These are phyloP conservation scores for Indicator maculatus DNA, from an alignment of 2,113 vertebrate genomes.

Conservation along the genomic window DNA sequence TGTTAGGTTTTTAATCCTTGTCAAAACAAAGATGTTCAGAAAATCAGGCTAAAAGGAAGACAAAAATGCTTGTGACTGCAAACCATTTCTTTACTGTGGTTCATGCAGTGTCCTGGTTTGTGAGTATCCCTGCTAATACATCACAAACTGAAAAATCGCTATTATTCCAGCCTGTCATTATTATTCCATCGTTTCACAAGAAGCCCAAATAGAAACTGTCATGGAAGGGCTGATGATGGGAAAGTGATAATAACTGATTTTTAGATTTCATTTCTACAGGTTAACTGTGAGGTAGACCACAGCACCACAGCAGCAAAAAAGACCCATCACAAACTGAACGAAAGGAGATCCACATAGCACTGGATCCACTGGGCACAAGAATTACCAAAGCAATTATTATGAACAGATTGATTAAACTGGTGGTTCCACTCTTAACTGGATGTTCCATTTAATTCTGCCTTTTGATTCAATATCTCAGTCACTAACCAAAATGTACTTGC, in stretches of 20 bases:
- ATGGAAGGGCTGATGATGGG: neutral
- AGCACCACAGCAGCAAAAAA: neutral
- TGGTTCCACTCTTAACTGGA: neutral
- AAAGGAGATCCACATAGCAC: neutral
- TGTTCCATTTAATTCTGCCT: neutral
- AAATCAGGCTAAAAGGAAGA: neutral
- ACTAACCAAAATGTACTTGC: neutral
- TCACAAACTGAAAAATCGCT: neutral
- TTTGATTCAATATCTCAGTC: neutral
- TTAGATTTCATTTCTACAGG: neutral
- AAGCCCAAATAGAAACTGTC: neutral
- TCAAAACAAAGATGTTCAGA: neutral
- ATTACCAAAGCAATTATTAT: neutral
- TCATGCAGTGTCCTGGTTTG: neutral
- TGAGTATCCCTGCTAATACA: neutral
- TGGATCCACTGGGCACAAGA: neutral
- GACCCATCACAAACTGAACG: neutral
- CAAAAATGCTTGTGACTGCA: neutral
- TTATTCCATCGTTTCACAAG: neutral
- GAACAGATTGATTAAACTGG: neutral
- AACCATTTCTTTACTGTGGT: neutral
- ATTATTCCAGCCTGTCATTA: neutral
- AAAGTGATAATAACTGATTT: neutral
- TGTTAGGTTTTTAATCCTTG: neutral
- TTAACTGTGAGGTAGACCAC: neutral